Percentiles rank a stretch among this genome's conserved stretches.
Evolutionary conservation across 2,113 vertebrate species (phyloP).

Genomic region (Zosterops lateralis): DNA sequence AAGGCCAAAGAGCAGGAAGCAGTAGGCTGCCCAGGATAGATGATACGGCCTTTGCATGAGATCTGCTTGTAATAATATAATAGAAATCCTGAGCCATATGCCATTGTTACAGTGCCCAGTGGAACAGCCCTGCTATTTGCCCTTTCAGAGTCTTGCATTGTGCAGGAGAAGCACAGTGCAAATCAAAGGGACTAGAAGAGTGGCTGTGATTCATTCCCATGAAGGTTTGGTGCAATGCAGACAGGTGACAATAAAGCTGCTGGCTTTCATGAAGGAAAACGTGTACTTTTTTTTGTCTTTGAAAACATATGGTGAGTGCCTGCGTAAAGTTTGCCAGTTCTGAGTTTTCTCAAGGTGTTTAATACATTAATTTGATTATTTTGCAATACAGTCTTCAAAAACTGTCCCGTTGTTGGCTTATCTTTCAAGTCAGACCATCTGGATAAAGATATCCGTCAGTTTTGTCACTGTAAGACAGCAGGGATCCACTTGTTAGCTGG

Average conservation of each 20-base stretch:
- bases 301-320: not conserved
- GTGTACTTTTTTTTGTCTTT: not conserved
- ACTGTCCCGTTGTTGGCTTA: not conserved
- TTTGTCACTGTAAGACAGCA: not conserved
- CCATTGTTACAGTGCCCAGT: not conserved
- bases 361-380: not conserved
- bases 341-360: conserved; percentile 4
- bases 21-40: not conserved
- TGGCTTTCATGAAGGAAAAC: not conserved
- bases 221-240: not conserved
- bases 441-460: not conserved
- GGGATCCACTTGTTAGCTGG: not conserved
- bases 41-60: not conserved
- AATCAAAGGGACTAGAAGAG: rapidly evolving
- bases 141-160: not conserved
- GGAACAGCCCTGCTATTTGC: not conserved
- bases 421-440: not conserved
- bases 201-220: not conserved
- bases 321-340: not conserved
- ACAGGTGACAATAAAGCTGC: not conserved
- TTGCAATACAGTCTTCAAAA: not conserved
- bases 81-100: not conserved
- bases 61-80: not conserved
- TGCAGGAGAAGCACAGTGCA: not conserved
- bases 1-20: not conserved